phyloP scores from a whole-genome alignment of 2,797 vertebrate genomes.

The Urosaurus nigricauda region DNA sequence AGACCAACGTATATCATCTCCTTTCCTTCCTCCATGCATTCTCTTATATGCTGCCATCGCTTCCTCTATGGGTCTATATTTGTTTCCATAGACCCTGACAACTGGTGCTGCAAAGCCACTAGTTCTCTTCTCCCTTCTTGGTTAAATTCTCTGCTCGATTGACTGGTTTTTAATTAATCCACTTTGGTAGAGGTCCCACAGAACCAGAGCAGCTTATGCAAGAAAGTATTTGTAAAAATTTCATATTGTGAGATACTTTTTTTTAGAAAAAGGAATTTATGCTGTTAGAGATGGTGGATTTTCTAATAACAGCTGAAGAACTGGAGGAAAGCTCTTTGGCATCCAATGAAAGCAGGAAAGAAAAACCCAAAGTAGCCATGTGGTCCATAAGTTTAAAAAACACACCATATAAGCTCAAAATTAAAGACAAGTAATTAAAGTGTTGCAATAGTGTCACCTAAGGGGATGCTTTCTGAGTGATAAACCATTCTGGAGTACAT shows the following conservation, averaged over 20 bases:
- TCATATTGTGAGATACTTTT: no score
- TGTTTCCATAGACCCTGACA: constrained; percentile 25
- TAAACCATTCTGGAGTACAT: constrained; percentile 3
- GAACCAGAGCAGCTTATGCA: not conserved
- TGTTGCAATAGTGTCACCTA: no score
- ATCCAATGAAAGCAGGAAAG: no score
- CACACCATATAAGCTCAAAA: no score
- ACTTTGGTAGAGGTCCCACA: not conserved
- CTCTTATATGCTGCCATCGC: constrained; percentile 32
- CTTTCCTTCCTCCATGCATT: constrained; percentile 53
- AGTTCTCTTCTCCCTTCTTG: not conserved
- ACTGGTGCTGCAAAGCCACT: not conserved
- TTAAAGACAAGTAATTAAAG: no score
- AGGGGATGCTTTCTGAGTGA: not conserved
- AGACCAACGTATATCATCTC: constrained; percentile 36
- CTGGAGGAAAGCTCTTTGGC: no score
- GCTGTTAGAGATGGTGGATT: not conserved
- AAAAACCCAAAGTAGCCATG: no score
- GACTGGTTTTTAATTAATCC: not conserved
- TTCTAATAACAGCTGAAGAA: not conserved
- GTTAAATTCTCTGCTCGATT: not conserved
- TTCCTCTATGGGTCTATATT: constrained; percentile 47
- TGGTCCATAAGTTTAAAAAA: no score
- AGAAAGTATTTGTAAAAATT: not conserved
- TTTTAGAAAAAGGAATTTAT: no score